phyloP scores from a whole-genome alignment of 2,888 invertebrate species.

The Pseudanteris insignis region DNA sequence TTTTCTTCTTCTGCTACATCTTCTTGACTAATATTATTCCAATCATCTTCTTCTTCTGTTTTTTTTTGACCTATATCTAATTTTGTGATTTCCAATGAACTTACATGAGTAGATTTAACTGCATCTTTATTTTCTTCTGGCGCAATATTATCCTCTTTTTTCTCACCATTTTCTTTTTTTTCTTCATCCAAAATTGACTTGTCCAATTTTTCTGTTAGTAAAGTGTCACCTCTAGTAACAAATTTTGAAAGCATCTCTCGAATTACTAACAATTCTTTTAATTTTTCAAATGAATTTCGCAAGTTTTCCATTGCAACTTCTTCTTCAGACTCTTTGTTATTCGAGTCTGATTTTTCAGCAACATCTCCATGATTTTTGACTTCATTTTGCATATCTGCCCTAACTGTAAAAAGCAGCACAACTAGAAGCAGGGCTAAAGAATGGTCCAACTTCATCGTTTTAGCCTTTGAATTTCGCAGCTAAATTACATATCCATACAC shows the following conservation, averaged over 20 bases:
- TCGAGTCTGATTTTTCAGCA: slow-evolving; percentile 45
- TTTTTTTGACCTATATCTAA: slow-evolving; percentile 37
- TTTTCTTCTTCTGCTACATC: slow-evolving; percentile 68
- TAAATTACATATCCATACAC: slow-evolving; percentile 41
- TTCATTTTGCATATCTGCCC: slow-evolving; percentile 47
- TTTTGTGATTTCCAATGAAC: slow-evolving; percentile 44
- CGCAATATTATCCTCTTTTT: slow-evolving; percentile 28
- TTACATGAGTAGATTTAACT: slow-evolving; percentile 49
- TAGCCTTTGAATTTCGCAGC: slow-evolving; percentile 19
- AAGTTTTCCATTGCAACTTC: slow-evolving; percentile 41
- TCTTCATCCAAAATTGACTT: slow-evolving; percentile 35
- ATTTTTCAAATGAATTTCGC: slow-evolving; percentile 49
- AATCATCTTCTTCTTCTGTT: slow-evolving; percentile 48
- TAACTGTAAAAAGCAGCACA: slow-evolving; percentile 45
- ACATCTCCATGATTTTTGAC: slow-evolving; percentile 45
- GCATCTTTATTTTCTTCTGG: slow-evolving; percentile 38
- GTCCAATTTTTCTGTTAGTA: slow-evolving; percentile 48
- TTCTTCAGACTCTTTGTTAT: slow-evolving; percentile 52
- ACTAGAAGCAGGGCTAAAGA: slow-evolving; percentile 48
- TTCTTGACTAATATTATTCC: slow-evolving; percentile 46
- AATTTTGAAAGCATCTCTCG: slow-evolving; percentile 53
- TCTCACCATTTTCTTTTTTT: slow-evolving; percentile 38
- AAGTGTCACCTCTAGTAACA: slow-evolving; percentile 48
- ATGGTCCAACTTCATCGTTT: slow-evolving; percentile 46
- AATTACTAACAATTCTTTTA: slow-evolving; percentile 52